Base-by-base conservation (phyloP, 2,888 invertebrate genomes). In the Drosophila meridionalis region DNA sequence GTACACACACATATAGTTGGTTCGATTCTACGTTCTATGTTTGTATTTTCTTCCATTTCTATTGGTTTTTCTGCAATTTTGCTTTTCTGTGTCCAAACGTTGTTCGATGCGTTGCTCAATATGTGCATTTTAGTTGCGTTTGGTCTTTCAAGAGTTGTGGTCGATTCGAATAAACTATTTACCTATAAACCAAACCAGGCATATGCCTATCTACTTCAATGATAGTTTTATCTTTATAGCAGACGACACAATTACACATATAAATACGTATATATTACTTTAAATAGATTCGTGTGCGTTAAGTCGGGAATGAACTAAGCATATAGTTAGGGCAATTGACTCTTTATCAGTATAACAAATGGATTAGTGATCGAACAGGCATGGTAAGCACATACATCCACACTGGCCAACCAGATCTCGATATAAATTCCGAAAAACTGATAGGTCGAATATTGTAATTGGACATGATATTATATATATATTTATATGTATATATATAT, bases 21-120 rank as follows among this genome's bases (percentile, higher is more conserved):
- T 45, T 53, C 12, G 32, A 38, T 53, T 64, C 42, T 28, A 11
- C 53, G 20, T 58, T 36, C 40, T 30, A 26, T 40, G 34, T 60
- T 36, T 32, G 36, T 47, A 48, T 50, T 52, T 42, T 20, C 4
- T 26, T 7, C 30, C n/a, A 8, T 66, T 40, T 58, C 7, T 55
- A 28, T 58, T 56, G 28, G 55, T 9, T 5, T 40, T 70, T 63
- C 66, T 56, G 38, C 72, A 45, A 32, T 73, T 75, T 60, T 60
- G 69, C 77, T 82, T 80, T 90, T 90, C 87, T 83, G 43, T 53
- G 78, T 82, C 76, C 68, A 76, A 73, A 62, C 69, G 58, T 69
- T 80, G 68, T 53, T 30, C 56, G 76, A 79, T 82, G 74, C 69
- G 68, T 71, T 69, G 68, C 70, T 20, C 20, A 63, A 52, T 67